Base-by-base conservation (phyloP, 2,797 vertebrate genomes). In the Sternarchorhynchus goeldii region DNA sequence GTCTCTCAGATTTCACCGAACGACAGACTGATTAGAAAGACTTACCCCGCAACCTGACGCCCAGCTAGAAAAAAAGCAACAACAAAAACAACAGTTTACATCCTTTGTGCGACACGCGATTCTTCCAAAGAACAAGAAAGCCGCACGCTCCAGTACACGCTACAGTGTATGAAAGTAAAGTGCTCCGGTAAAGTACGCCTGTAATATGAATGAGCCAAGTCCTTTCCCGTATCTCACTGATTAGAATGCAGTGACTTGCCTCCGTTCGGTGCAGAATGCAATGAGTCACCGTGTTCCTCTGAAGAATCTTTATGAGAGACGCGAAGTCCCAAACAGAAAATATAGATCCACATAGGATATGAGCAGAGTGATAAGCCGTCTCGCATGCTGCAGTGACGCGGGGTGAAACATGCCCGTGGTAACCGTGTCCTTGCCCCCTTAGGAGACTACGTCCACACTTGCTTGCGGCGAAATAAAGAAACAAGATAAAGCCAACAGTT, bases 131-230 rank as follows among this genome's bases (percentile, higher is more conserved):
- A 79, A 78, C 79, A 57, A 14, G 18, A 8, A 36, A 65, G 83
- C 88, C 84, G 64, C 83, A 81, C 82, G 83, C 86, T 89, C 87
- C 89, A 87, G 87, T 77, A 88, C 86, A 89, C 87, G 87, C 89
- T 86, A 90, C 86, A 81, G 82, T 76, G 84, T 73, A 77, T 78
- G 69, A 77, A 86, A 85, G 87, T 89, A 90, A 92, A 92, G 90
- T 90, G 91, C 88, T 91, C 89, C 90, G 86, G 87, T 90, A 93
- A 94, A 92, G 92, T 92, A 86, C 92, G 92, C 90, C 90, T 91
- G 91, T 90, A 92, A 92, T 92, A 91, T 92, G 91, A 92, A 92
- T 92, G 92, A 92, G 92, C 86, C 84, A 87, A 90, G 91, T 92
- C 88, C 88, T 91, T 87, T 89, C 81, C 73, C 67, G 77, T 31